Conservation (phyloP, 2,797 vertebrate species). For the Platyrinchus mystaceus region DNA sequence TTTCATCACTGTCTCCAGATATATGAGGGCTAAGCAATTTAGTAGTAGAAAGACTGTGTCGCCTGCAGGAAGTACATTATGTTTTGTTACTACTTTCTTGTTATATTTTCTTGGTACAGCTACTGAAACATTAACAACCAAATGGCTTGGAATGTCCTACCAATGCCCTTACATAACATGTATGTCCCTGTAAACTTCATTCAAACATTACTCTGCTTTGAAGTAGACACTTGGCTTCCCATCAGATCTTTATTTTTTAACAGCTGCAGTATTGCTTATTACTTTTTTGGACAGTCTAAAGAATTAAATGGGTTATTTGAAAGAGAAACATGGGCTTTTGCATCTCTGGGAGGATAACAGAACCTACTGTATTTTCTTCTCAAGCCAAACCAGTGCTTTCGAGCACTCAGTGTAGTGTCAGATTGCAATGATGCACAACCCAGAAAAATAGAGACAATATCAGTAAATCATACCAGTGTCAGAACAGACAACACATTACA, state of each 20-base stretch:
- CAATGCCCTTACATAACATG: neutral
- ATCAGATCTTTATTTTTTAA: neutral
- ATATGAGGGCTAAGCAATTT: slow-evolving; percentile 88
- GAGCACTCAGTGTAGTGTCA: neutral
- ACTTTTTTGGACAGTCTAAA: neutral
- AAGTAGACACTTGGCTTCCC: neutral
- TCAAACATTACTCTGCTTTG: neutral
- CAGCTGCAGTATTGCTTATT: neutral
- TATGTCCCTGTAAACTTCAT: neutral
- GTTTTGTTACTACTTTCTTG: neutral
- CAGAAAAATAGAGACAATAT: fast-evolving
- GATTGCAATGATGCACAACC: neutral
- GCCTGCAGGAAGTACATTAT: slow-evolving; percentile 70
- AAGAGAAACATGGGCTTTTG: neutral
- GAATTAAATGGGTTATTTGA: neutral
- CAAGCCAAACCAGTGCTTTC: neutral
- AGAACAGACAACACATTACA: neutral
- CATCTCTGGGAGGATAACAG: neutral
- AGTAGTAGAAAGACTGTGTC: slow-evolving; percentile 91
- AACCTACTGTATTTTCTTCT: neutral
- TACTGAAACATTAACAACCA: neutral
- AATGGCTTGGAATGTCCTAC: neutral
- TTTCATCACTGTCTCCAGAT: slow-evolving; percentile 81
- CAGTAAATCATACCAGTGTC: neutral
- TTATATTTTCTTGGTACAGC: neutral